phyloP scores from a whole-genome alignment of 2,888 invertebrate species.

The Unio pictorum region DNA sequence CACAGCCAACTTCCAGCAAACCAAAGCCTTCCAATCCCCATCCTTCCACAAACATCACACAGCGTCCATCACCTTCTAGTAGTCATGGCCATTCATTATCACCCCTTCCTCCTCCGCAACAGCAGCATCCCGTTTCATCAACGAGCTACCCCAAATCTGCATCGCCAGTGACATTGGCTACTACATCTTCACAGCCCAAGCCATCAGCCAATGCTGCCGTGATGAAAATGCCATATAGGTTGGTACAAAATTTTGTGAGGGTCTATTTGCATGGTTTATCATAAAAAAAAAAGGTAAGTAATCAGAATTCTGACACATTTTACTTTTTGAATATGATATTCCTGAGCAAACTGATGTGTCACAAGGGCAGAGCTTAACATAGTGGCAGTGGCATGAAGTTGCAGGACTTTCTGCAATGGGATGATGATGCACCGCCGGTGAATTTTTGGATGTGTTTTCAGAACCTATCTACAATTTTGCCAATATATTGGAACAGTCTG shows the following conservation, averaged over 20 bases:
- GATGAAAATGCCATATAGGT: slow-evolving; percentile 53
- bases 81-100: slow-evolving; percentile 39
- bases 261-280: background rate
- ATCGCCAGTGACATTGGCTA: background rate
- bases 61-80: slow-evolving; percentile 35
- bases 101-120: slow-evolving; percentile 27
- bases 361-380: no score
- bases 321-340: no score
- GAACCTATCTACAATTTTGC: no score
- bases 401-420: no score
- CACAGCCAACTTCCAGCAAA: slow-evolving; percentile 16
- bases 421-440: no score
- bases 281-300: background rate
- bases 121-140: slow-evolving; percentile 16
- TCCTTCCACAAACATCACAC: slow-evolving; percentile 31
- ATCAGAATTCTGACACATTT: no score
- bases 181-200: slow-evolving; percentile 14
- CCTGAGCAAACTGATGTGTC: no score
- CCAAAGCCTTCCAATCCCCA: slow-evolving; percentile 10
- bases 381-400: no score
- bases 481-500: no score
- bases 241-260: slow-evolving; percentile 2
- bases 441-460: no score
- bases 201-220: slow-evolving; percentile 45
- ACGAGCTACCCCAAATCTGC: slow-evolving; percentile 8